phyloP scores from a whole-genome alignment of 2,888 invertebrate genomes.

The Zonitis immaculata region DNA sequence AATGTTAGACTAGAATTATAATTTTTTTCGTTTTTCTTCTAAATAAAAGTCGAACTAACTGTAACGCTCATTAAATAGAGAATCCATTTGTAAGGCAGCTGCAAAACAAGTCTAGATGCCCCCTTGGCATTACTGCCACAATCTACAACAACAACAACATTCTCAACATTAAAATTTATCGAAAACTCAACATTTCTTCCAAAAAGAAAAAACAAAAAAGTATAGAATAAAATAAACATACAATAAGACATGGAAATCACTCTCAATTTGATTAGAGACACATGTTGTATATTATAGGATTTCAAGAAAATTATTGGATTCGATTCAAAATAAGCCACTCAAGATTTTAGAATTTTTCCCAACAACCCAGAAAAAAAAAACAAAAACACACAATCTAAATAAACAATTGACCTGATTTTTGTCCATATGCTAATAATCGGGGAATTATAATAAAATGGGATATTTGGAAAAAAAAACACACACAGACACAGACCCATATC shows the following conservation, averaged over 20 bases:
- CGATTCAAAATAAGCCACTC: background rate
- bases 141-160: background rate
- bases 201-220: background rate
- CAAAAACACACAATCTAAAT: no score
- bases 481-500: no score
- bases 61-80: background rate
- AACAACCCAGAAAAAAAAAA: no score
- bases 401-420: background rate
- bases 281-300: background rate
- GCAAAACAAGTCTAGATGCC: conserved; percentile 1
- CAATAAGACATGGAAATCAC: background rate
- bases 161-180: background rate
- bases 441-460: no score
- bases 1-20: no score
- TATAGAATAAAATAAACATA: background rate
- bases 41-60: background rate
- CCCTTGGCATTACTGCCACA: background rate
- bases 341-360: background rate
- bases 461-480: no score
- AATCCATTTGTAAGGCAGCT: conserved; percentile 1
- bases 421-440: no score
- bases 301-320: background rate
- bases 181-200: background rate
- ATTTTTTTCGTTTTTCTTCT: background rate
- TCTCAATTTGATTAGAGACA: background rate